These are phyloP conservation scores for Loris lydekkerianus DNA, from an alignment of 2,797 vertebrate species.

Conservation along the genomic window DNA sequence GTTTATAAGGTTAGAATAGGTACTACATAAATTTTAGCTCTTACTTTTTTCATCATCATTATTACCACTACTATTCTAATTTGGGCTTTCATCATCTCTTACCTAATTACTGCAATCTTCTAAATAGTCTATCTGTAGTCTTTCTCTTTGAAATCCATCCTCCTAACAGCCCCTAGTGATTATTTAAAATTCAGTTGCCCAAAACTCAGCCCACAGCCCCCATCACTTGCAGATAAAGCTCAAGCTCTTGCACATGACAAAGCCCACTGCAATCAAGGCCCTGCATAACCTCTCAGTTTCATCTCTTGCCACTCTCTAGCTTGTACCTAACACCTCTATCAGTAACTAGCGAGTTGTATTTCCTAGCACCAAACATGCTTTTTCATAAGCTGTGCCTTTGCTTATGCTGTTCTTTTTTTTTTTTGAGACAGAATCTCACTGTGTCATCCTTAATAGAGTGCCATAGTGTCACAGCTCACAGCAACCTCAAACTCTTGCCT, in stretches of 20 bases:
- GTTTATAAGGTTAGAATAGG: neutral
- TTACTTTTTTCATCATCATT: neutral
- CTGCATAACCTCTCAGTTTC: neutral
- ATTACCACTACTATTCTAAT: neutral
- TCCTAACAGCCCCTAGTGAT: conserved; percentile 12
- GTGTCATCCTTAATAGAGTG: too few species aligned
- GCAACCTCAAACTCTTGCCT: too few species aligned
- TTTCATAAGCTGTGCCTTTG: neutral
- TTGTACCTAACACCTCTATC: neutral
- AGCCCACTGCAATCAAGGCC: neutral
- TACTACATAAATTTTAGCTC: neutral
- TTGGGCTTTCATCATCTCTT: neutral
- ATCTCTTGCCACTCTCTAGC: neutral
- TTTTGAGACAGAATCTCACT: neutral
- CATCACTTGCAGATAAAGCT: neutral
- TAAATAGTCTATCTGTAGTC: conserved; percentile 40
- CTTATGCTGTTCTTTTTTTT: conserved; percentile 16
- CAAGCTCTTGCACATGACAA: neutral
- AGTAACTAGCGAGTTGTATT: neutral
- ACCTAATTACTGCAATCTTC: conserved; percentile 6
- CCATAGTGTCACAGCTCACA: too few species aligned
- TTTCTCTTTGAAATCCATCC: conserved; percentile 20
- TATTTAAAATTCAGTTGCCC: conserved; percentile 46
- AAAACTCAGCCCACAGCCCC: neutral
- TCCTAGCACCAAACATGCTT: neutral